A percentile compares a stretch with the other conserved stretches of the same genome.
phyloP scores from a whole-genome alignment of 2,888 invertebrate genomes.

The Anthophora plumipes region DNA sequence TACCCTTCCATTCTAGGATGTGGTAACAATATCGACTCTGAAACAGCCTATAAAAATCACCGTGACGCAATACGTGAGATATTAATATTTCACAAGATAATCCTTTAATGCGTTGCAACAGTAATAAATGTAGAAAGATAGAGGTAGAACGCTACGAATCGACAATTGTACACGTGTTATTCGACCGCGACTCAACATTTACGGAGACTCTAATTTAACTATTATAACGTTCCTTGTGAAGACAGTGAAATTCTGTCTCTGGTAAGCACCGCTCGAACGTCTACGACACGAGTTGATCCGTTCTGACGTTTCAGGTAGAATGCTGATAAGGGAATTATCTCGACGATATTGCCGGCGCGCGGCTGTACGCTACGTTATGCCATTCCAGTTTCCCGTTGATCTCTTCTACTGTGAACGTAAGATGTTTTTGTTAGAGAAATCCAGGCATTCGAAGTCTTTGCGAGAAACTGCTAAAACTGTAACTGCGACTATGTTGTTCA shows the following conservation, averaged over 20 bases:
- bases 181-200: background rate
- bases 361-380: background rate
- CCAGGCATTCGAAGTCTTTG: background rate
- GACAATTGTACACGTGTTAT: background rate
- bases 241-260: slow-evolving; percentile 56
- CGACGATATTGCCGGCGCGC: slow-evolving; percentile 33
- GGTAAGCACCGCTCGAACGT: background rate
- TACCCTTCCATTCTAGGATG: no score
- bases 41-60: slow-evolving; percentile 5
- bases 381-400: slow-evolving; percentile 3
- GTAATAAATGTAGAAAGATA: no score
- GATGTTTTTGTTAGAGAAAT: slow-evolving; percentile 3
- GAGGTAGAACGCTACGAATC: background rate
- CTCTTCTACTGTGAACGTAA: slow-evolving; percentile 9
- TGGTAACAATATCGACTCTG: slow-evolving; percentile 5
- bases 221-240: slow-evolving; percentile 61
- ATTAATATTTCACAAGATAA: slow-evolving; percentile 1
- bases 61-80: background rate
- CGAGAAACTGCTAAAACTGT: slow-evolving; percentile 1
- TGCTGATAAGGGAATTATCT: slow-evolving; percentile 53
- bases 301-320: slow-evolving; percentile 39
- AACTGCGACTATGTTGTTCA: background rate
- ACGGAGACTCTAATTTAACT: slow-evolving; percentile 40
- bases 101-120: background rate
- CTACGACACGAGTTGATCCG: slow-evolving; percentile 39